Evolutionary conservation across 2,113 vertebrate genomes (phyloP), one percentile per base, ranked within the genome.

Genomic region (Aldabrachelys gigantea): DNA sequence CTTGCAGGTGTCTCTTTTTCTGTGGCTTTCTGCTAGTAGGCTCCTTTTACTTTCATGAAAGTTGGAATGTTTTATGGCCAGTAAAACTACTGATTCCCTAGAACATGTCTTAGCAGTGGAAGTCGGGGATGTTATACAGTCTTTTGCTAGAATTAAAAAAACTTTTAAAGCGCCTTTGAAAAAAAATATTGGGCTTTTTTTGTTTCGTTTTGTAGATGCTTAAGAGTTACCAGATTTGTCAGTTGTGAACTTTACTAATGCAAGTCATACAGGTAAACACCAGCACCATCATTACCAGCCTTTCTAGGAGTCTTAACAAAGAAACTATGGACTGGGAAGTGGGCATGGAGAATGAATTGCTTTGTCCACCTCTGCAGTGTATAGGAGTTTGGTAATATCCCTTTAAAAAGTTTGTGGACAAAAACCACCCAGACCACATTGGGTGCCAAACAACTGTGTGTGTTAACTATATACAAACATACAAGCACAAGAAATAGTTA

Each of bases 81-180:
- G 53, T n/a, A 81, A 85, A 89, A 88, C 83, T 69, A 53, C 86
- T 91, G 65, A 8, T 56, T 93, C 72, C n/a, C 47, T 5, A 4
- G 84, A 93, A 57, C 44, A 59, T 27, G 79, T 44, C 65, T 94
- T 41, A 3, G 65, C 87, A 75, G 0, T 8, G 49, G 83, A 65
- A 91, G 78, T 1, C 0, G 0, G 5, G 12, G 41, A 29, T 27
- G 59, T 84, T 69, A 8, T 3, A 35, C 12, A 14, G 5, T 69
- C 83, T 86, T 41, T n/a, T 82, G 86, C n/a, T 89, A 0, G 2
- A 50, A 72, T 16, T n/a, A 41, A 88, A 93, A 94, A 16, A 62
- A n/a, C 35, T 69, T 69, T 69, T 69, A 69, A 69, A 69, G 31
- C 17, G 22, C n/a, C 19, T 72, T 72, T 22, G n/a, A 5, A 72